Base-by-base conservation (phyloP, 2,113 vertebrate species). In the Orthonyx spaldingii region DNA sequence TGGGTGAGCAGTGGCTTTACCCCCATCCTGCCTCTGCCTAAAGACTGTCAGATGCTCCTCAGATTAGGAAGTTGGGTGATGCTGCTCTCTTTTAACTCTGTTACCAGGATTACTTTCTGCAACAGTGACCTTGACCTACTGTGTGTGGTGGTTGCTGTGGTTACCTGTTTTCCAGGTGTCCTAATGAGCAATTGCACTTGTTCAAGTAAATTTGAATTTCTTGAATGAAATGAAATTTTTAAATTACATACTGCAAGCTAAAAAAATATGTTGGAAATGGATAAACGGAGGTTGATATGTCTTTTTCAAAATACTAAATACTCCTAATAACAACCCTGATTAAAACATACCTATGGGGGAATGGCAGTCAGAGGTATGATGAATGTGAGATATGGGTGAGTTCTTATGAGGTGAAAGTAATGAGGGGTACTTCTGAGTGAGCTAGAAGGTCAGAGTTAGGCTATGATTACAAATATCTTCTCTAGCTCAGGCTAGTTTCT, bases 381-480 rank as follows among this genome's bases (percentile, higher is more conserved):
- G n/a, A 68, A 27, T 44, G 3, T 30, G 35, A 63, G 35, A 16
- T 74, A 2, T 0, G 4, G 37, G 15, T 44, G 63, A 79, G 13
- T 52, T 83, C 23, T 19, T 44, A 1, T 0, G 24, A 53, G 27
- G 16, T 23, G 32, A 85, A 42, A 1, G 0, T 10, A n/a, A n/a
- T n/a, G 9, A 19, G 22, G 5, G 5, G 76, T 35, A 44, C 14
- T 30, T 85, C 15, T 52, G 65, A n/a, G n/a, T 84, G 53, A 82
- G 74, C 63, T 57, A 4, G 39, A 57, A 63, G 35, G 32, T n/a
- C 16, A 15, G 63, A 59, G 17, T 39, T 70, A 70, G 22, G 27
- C 71, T 63, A 1, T 88, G 47, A 44, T 44, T 91, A 44, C 22
- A 59, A 6, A 13, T 61, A 18, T 1, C 52, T 60, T 39, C n/a